Percentiles rank a stretch among this genome's conserved stretches.
Conservation (phyloP, 2,113 vertebrate species). For the Chitala chitala region DNA sequence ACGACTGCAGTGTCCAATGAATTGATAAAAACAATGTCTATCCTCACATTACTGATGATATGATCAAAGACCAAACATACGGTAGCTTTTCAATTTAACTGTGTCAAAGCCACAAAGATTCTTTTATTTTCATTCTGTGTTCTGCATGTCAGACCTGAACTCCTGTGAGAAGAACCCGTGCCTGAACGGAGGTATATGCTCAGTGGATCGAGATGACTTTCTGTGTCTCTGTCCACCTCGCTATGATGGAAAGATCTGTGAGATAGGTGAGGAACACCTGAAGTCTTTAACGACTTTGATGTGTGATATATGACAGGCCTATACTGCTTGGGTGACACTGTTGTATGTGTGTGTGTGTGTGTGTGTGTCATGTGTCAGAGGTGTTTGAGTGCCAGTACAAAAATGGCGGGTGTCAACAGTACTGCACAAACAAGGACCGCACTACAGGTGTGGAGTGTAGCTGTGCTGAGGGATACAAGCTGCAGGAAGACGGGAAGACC, state of each 20-base stretch:
- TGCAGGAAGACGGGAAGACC: slow-evolving; percentile 49
- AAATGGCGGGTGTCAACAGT: slow-evolving; percentile 68
- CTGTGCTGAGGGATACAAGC: slow-evolving; percentile 51
- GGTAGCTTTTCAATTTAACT: neutral
- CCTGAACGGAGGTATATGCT: slow-evolving; percentile 60
- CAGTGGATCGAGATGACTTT: slow-evolving; percentile 35
- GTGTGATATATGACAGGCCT: neutral
- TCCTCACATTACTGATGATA: too few relatives aligned
- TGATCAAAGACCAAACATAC: neutral
- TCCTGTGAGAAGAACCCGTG: slow-evolving; percentile 56
- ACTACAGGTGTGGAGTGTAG: slow-evolving; percentile 40
- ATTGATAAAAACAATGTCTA: too few relatives aligned
- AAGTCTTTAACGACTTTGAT: neutral
- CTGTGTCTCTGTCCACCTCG: slow-evolving; percentile 57
- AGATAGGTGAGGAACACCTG: slow-evolving; percentile 48
- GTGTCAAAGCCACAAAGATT: neutral
- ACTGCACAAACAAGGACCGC: slow-evolving; percentile 50
- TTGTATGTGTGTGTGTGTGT: neutral
- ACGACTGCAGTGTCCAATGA: neutral
- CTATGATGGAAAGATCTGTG: slow-evolving; percentile 54
- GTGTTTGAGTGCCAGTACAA: slow-evolving; percentile 58
- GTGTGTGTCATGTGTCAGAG: slow-evolving; percentile 37
- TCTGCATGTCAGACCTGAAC: slow-evolving; percentile 54
- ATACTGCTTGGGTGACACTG: neutral
- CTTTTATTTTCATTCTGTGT: neutral